phyloP scores from a whole-genome alignment of 1,140 invertebrate genomes.

The Probaryconus sp. region DNA sequence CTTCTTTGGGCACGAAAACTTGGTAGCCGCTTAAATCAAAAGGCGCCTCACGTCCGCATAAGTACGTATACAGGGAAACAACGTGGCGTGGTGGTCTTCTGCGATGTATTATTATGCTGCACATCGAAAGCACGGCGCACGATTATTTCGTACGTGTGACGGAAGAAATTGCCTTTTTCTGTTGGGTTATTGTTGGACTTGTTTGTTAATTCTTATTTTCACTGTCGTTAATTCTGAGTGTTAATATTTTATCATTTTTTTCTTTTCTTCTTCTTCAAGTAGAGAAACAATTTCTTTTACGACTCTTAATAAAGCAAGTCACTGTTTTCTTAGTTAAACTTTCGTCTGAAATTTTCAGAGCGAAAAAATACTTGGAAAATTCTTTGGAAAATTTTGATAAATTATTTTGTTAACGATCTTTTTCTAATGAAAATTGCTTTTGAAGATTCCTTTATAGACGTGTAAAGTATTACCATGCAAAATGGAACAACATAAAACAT shows the following conservation, averaged over 20 bases:
- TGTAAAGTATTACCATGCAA: too few species aligned
- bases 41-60: slow-evolving; percentile 46
- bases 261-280: background rate
- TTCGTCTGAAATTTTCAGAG: too few species aligned
- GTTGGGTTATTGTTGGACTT: slow-evolving; percentile 22
- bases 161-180: slow-evolving; percentile 48
- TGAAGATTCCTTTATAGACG: too few species aligned
- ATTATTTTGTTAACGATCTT: too few species aligned
- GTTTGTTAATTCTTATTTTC: slow-evolving; percentile 20
- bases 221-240: slow-evolving; percentile 25
- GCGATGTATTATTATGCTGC: slow-evolving; percentile 55
- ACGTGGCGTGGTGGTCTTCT: slow-evolving; percentile 44
- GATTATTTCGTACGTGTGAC: slow-evolving; percentile 58
- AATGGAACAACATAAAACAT: too few species aligned
- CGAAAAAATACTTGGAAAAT: too few species aligned
- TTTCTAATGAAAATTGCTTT: too few species aligned
- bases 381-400: too few species aligned
- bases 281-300: too few species aligned
- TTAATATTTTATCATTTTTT: too few species aligned
- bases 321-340: too few species aligned
- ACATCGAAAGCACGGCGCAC: slow-evolving; percentile 43
- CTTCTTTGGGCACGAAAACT: slow-evolving; percentile 20
- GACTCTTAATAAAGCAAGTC: too few species aligned
- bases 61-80: slow-evolving; percentile 51
- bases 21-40: slow-evolving; percentile 36